phyloP scores from a whole-genome alignment of 92 coral and sea anemone species.

The Palythoa heliodiscus region DNA sequence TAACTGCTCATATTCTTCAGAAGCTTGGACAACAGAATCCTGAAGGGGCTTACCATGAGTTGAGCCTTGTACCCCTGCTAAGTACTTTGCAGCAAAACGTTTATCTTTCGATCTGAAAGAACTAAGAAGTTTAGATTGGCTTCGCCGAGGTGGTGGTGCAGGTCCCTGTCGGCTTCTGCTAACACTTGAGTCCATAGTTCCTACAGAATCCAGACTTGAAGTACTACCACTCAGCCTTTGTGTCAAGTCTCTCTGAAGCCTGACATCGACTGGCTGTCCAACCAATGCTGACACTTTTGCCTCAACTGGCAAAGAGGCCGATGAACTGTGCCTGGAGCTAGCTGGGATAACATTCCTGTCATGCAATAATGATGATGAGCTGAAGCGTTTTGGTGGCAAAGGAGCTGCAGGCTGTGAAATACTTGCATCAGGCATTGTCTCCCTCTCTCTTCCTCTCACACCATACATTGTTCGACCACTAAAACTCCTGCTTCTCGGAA shows the following conservation, averaged over 20 bases:
- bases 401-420: slow-evolving; percentile 63
- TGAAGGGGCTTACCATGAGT: neutral
- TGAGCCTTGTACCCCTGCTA: slow-evolving; percentile 16
- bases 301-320: slow-evolving; percentile 59
- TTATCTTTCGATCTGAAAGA: slow-evolving; percentile 71
- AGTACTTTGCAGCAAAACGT: slow-evolving; percentile 16
- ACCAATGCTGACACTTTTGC: slow-evolving; percentile 31
- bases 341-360: slow-evolving; percentile 48
- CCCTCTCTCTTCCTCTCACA: slow-evolving; percentile 56
- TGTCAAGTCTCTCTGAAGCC: slow-evolving; percentile 51
- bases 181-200: slow-evolving; percentile 56
- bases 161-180: slow-evolving; percentile 72
- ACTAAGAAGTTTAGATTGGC: slow-evolving; percentile 73
- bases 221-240: slow-evolving; percentile 68
- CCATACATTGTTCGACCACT: slow-evolving; percentile 73
- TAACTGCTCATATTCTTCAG: slow-evolving; percentile 3
- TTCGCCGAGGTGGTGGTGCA: slow-evolving; percentile 86
- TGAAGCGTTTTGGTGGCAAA: slow-evolving; percentile 69
- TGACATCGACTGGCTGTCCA: slow-evolving; percentile 40
- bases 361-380: slow-evolving; percentile 74
- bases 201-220: slow-evolving; percentile 74
- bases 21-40: neutral
- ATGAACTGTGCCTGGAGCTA: slow-evolving; percentile 47
- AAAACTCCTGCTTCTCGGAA: slow-evolving; percentile 70
- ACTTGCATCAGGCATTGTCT: slow-evolving; percentile 47